Base-by-base conservation (phyloP, 2,888 invertebrate species). In the Neoascia interrupta region DNA sequence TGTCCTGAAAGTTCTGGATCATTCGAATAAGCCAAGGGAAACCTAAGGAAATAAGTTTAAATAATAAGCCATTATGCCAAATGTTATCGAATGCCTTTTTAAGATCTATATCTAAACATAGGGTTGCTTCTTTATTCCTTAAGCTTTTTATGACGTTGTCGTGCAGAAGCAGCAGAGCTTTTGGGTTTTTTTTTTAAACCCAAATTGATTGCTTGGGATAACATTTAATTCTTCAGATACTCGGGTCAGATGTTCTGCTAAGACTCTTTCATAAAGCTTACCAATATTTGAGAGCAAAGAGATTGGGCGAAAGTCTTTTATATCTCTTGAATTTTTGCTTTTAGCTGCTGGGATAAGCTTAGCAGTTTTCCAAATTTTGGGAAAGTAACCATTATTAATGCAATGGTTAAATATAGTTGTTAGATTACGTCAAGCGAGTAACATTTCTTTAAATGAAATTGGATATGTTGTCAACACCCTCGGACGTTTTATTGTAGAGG, bases 371-470 rank as follows among this genome's bases (percentile, higher is more conserved):
- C n/a, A n/a, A n/a, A n/a, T n/a, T n/a, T n/a, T n/a, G n/a, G n/a
- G n/a, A n/a, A n/a, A n/a, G n/a, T n/a, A n/a, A n/a, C n/a, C n/a
- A n/a, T n/a, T n/a, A n/a, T n/a, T n/a, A 10, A 47, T 47, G n/a
- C 16, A 31, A 1, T 47, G 47, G n/a, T 47, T 47, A 47, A 16
- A 47, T 47, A 31, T 47, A 5, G 31, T 10, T 0, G 34, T 8
- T 34, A 21, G 6, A 11, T 19, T 2, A 13, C 13, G 5, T 49
- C 49, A 23, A 34, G 11, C 5, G 49, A 34, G 19, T 11, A 8
- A 10, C 19, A 49, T 49, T 49, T 49, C 10, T 19, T 28, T 18
- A 19, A 49, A 49, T 49, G 11, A 18, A 34, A n/a, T 49, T 49
- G 5, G 49, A 49, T 5, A 49, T 34, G 5, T 49, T 1, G 8